These are phyloP conservation scores for Agriopis marginaria DNA, from an alignment of 2,888 invertebrate genomes.

Conservation along the genomic window DNA sequence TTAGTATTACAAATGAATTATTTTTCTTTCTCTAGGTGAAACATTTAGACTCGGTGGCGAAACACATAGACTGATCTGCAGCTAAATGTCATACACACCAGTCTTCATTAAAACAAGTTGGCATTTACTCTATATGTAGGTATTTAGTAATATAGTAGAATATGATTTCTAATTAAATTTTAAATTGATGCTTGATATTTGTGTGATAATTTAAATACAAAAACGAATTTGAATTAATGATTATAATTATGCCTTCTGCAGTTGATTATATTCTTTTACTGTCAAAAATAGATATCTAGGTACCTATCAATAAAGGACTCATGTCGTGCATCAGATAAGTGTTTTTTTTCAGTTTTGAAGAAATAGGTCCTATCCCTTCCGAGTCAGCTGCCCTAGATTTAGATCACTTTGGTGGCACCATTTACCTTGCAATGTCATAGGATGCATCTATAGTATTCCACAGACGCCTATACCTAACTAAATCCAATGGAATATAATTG, in stretches of 20 bases:
- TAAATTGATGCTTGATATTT: neutral
- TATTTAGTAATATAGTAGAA: slow-evolving; percentile 7
- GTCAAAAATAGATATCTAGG: neutral
- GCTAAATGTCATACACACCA: neutral
- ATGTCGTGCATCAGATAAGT: slow-evolving; percentile 1
- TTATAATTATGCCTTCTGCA: neutral
- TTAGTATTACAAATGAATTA: too few relatives aligned
- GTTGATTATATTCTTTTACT: neutral
- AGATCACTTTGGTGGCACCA: too few relatives aligned
- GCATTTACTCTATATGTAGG: neutral
- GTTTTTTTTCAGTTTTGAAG: neutral
- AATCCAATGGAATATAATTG: too few relatives aligned
- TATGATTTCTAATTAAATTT: neutral
- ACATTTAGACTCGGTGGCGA: slow-evolving; percentile 87
- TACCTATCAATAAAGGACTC: neutral
- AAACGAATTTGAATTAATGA: neutral
- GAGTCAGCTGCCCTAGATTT: neutral
- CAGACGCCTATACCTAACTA: too few relatives aligned
- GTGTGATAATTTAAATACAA: neutral
- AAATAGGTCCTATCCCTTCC: neutral
- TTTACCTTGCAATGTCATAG: too few relatives aligned
- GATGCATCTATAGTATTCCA: too few relatives aligned
- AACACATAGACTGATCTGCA: slow-evolving; percentile 80
- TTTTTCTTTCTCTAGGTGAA: slow-evolving; percentile 57
- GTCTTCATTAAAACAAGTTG: neutral